phyloP scores from a whole-genome alignment of 2,888 invertebrate species.

The Rotaria sp. region DNA sequence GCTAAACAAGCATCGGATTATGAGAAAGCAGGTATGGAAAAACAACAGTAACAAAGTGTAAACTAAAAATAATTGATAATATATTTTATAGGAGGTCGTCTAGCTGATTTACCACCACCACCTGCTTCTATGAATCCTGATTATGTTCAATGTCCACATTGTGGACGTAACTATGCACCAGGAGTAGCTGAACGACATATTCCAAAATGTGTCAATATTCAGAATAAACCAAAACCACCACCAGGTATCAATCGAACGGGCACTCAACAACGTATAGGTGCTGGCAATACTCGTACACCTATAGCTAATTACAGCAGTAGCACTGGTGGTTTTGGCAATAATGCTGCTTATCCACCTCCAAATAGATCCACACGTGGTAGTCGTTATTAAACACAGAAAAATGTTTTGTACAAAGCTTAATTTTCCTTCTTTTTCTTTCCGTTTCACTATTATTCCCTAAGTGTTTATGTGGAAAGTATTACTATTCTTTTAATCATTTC shows the following conservation, averaged over 20 bases:
- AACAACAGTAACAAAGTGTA: conserved; percentile 60
- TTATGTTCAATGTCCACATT: conserved; percentile 81
- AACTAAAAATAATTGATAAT: conserved; percentile 60
- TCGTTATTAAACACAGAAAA: background rate
- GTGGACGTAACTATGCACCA: conserved; percentile 74
- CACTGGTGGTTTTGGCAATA: background rate
- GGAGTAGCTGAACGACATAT: conserved; percentile 75
- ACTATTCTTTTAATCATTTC: background rate
- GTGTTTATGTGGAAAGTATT: background rate
- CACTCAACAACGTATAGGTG: background rate
- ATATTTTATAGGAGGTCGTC: conserved; percentile 65
- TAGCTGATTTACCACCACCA: conserved; percentile 74
- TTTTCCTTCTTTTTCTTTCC: background rate
- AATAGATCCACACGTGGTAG: background rate
- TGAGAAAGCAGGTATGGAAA: conserved; percentile 44
- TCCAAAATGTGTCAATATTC: conserved; percentile 75
- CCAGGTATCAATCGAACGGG: background rate
- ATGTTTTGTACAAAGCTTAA: background rate
- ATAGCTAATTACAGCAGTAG: background rate
- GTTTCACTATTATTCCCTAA: background rate
- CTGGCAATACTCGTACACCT: background rate
- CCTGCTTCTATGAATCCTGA: conserved; percentile 70
- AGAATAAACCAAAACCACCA: conserved; percentile 45
- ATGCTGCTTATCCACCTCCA: background rate
- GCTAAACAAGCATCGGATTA: conserved; percentile 49